Evolutionary conservation across 2,888 invertebrate genomes (phyloP), one percentile per base, ranked within the genome.

Genomic region (Trissonchulus sp.): DNA sequence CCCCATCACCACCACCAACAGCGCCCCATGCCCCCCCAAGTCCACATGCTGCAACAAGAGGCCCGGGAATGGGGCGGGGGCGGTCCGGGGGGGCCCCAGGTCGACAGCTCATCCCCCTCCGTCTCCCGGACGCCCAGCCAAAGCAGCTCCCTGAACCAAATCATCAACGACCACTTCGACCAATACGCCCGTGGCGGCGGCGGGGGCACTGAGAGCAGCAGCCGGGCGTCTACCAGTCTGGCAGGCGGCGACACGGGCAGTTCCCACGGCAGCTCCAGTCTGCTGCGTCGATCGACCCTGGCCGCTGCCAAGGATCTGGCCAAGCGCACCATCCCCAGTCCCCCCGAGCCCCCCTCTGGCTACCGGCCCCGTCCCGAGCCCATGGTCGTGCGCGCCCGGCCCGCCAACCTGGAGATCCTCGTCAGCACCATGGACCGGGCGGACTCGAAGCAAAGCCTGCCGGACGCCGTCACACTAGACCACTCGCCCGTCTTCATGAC

Each of bases 361-460:
- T 71, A 37, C 72, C 68, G 15, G 76, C 72, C 63, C 76, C 63
- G 18, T 62, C 75, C 74, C 74, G 78, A 71, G 79, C 80, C 75
- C 74, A 79, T 71, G 73, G 80, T 75, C 77, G 76, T 60, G 34
- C 71, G 30, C 72, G 35, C 28, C 65, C 77, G 15, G 15, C 30
- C 37, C 23, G 62, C 18, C 73, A 72, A 60, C 72, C 72, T 72
- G 80, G 35, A 72, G 79, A 68, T 79, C 63, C 38, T 60, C 28
- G 31, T 36, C 30, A 69, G 74, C 35, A 37, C 73, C 63, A 63
- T 76, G 90, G 84, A 85, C 81, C 89, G 91, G 81, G 88, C 94
- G 82, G 93, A 93, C 87, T 90, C 93, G 81, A 94, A 96, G 88
- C 98, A 98, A 87, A 97, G 96, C 80, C 90, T 99, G 87, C 98